Evolutionary conservation across 2,888 invertebrate genomes (phyloP).

Genomic region (Hecatera dysodea): DNA sequence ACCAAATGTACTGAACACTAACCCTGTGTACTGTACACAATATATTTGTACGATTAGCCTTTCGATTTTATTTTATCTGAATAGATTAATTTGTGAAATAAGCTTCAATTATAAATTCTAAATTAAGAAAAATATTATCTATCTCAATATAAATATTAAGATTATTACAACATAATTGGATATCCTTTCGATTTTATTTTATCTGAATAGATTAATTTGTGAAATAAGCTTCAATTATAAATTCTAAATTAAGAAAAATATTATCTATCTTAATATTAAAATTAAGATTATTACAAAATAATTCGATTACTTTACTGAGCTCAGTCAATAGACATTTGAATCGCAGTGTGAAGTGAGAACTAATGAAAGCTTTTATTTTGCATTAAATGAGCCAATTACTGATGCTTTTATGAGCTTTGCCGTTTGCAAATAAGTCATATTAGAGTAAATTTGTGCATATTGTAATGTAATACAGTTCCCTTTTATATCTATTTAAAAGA

Average conservation of each 20-base stretch:
- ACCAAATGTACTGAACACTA: no score
- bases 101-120: background rate
- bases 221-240: background rate
- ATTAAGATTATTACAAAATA: background rate
- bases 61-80: background rate
- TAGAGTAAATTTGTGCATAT: background rate
- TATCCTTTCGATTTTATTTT: background rate
- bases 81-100: background rate
- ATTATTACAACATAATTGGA: background rate
- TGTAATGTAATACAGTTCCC: background rate
- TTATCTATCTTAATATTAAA: background rate
- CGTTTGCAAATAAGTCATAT: background rate
- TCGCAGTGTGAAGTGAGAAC: slow-evolving; percentile 6
- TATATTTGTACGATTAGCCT: no score
- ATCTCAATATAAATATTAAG: background rate
- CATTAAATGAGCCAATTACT: slow-evolving; percentile 10
- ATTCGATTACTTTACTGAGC: background rate
- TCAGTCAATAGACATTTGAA: slow-evolving; percentile 4
- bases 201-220: background rate
- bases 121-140: background rate
- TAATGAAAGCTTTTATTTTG: slow-evolving; percentile 13
- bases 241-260: slow-evolving; percentile 6
- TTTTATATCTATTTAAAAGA: background rate
- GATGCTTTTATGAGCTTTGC: background rate
- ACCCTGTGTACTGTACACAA: no score